Conservation (phyloP, 2,797 vertebrate species). For the Eospalax fontanierii region DNA sequence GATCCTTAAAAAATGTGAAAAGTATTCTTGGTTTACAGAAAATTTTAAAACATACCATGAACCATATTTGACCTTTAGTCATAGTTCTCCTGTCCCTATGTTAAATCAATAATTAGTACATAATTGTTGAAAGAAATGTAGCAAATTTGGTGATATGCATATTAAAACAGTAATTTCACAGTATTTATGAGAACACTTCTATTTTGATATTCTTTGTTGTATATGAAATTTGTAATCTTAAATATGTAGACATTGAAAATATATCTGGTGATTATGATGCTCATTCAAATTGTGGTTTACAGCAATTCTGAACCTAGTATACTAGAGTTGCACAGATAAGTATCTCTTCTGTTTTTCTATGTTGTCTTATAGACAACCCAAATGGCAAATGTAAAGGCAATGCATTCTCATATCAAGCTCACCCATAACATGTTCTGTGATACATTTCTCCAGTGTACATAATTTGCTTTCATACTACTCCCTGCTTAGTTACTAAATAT, state of each 20-base stretch:
- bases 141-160: neutral
- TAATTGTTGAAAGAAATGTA: slow-evolving; percentile 57
- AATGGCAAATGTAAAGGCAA: slow-evolving; percentile 55
- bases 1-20: neutral
- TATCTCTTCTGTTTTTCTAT: slow-evolving; percentile 23
- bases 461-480: slow-evolving; percentile 77
- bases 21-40: neutral
- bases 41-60: slow-evolving; percentile 17
- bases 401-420: slow-evolving; percentile 69
- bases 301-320: slow-evolving; percentile 69
- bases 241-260: slow-evolving; percentile 32
- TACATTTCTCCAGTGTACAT: slow-evolving; percentile 66
- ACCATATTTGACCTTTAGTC: neutral
- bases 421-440: slow-evolving; percentile 69
- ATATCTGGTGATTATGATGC: slow-evolving; percentile 18
- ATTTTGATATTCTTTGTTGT: slow-evolving; percentile 33
- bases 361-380: slow-evolving; percentile 12
- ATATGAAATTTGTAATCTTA: slow-evolving; percentile 13
- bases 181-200: slow-evolving; percentile 6
- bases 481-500: slow-evolving; percentile 80
- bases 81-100: neutral
- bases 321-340: neutral
- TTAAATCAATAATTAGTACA: slow-evolving; percentile 35
- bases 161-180: slow-evolving; percentile 20
- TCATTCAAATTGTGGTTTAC: slow-evolving; percentile 57